Base-by-base conservation (phyloP, 2,888 invertebrate species). In the Cistogaster globosa region DNA sequence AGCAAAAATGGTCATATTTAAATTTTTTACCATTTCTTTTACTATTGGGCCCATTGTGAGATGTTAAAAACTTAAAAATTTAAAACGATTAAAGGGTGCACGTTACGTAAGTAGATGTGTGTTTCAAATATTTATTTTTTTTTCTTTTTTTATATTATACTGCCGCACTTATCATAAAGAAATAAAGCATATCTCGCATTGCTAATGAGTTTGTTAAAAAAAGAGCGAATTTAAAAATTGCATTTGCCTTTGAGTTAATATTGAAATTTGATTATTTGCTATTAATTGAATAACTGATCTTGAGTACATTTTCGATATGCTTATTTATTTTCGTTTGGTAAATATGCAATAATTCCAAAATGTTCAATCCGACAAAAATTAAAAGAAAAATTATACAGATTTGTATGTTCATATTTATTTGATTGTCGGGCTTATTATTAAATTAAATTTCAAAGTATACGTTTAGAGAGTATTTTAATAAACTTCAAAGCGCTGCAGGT, bases 341-440 rank as follows among this genome's bases (percentile, higher is more conserved):
- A 78, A 84, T 77, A 78, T 90, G 90, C 90, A 91, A 91, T 91
- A 91, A 91, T 91, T 91, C 91, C 91, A 91, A 91, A 91, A 91
- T 91, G 90, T 91, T 90, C 90, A 91, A 90, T 91, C 91, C 91
- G 91, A 91, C 91, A 91, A 91, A 91, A 91, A 90, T 90, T 90
- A 90, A 90, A 90, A 88, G 90, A 90, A 42, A 42, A 42, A 42
- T 12, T 12, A 42, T 42, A 12, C 12, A 42, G 6, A 90, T 88
- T 87, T n/a, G n/a, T n/a, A n/a, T n/a, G n/a, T n/a, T n/a, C 45
- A 32, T 32, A 42, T 88, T 65, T 72, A 51, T 71, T 63, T 32
- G 6, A 65, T 48, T 48, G 63, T 65, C 42, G 45, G 48, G 14
- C 65, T 18, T 51, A 16, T 22, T 58, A 32, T n/a, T 55, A 32